Base-by-base conservation (phyloP, 1,140 invertebrate species). In the Pseudomyrmex cubaensis region DNA sequence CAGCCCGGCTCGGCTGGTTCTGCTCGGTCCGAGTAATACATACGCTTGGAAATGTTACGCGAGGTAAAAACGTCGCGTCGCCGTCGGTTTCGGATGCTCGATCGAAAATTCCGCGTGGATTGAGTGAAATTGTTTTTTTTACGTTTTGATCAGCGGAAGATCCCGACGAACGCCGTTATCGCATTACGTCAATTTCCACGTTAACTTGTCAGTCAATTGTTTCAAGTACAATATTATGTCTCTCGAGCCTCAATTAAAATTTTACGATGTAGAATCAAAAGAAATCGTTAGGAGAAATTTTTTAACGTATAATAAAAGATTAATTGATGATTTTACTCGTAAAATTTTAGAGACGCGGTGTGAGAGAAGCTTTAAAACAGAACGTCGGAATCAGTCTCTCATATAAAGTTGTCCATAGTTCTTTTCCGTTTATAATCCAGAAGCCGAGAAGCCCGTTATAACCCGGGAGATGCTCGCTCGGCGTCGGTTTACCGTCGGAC, bases 381-480 rank as follows among this genome's bases (percentile, higher is more conserved):
- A 25, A 25, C 3, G 20, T 2, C 74, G 17, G 13, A n/a, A 25
- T 2, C 61, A 62, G 46, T 25, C 25, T 56, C 17, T 76, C 48
- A 56, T 78, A 77, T 88, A 83, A 85, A 88, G 83, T 85, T 88
- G 84, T 88, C 72, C 62, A 48, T 59, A 63, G 22, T 59, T 67
- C 57, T 64, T 83, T 22, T 50, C 13, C 57, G 25, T 75, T 35
- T 35, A 75, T 86, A 86, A 86, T 86, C 56, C 80, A 87, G 85
- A 73, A 87, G 72, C 80, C 83, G 78, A 50, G 48, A 87, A 87
- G 66, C 35, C 64, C 85, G 72, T 87, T 87, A 78, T 56, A 44
- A 62, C 69, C 35, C 48, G 80, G 20, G 54, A 78, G 85, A 73
- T 66, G 35, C 54, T 86, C 61, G 50, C 35, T 50, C 63, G 77